phyloP scores from a whole-genome alignment of 2,888 invertebrate genomes.

The Megaustenia siamemsis region DNA sequence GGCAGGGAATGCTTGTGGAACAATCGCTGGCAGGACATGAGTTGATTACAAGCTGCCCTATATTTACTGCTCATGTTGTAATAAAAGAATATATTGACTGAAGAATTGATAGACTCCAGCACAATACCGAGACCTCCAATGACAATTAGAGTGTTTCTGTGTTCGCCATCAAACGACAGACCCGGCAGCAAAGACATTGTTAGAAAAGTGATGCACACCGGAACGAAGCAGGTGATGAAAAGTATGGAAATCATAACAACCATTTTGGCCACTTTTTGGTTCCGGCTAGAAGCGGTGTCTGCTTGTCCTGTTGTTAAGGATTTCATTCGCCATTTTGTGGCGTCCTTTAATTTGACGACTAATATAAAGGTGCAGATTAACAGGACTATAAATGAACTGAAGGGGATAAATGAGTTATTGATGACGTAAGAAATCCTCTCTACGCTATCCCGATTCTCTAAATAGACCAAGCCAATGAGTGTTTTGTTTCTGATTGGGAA shows the following conservation, averaged over 20 bases:
- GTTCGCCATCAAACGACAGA: no score
- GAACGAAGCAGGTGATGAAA: no score
- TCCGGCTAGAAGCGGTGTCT: no score
- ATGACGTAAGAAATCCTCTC: background rate
- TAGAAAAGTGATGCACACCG: no score
- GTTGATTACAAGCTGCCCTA: background rate
- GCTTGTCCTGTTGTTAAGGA: background rate
- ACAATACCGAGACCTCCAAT: no score
- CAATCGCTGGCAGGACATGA: no score
- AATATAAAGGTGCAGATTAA: background rate
- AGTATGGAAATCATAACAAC: slow-evolving; percentile 11
- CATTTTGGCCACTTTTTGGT: no score
- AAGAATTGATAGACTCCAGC: no score
- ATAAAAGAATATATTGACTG: slow-evolving; percentile 9
- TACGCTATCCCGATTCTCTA: background rate
- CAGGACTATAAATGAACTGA: background rate
- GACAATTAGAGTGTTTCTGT: no score
- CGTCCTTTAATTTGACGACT: background rate
- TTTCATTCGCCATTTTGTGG: background rate
- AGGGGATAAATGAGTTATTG: background rate
- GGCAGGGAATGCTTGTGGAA: no score
- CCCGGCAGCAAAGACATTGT: no score
- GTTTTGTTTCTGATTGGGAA: background rate
- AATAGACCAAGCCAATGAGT: no score
- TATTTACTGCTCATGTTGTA: slow-evolving; percentile 16